Evolutionary conservation across 2,888 invertebrate genomes (phyloP).

Genomic region (Lasioglossum zephyrum): DNA sequence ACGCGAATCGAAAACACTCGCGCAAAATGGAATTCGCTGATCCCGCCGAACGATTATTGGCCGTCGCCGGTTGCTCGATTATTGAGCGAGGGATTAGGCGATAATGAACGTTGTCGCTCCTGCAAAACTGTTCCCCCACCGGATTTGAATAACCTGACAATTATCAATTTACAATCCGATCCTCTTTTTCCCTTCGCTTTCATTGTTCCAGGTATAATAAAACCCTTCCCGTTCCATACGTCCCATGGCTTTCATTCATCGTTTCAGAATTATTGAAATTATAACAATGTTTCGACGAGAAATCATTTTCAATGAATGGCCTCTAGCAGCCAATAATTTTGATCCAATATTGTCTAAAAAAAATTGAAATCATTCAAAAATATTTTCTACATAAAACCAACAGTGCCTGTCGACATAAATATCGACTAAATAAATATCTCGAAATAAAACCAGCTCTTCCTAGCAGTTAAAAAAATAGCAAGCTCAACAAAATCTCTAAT

Average conservation of each 20-base stretch:
- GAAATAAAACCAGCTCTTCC: neutral
- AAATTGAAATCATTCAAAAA: no score
- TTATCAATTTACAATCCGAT: neutral
- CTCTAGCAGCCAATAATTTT: no score
- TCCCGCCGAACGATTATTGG: constrained; percentile 33
- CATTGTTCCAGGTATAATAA: neutral
- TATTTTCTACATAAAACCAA: neutral
- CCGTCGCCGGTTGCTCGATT: constrained; percentile 31
- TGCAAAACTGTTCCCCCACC: neutral
- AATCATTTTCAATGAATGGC: neutral
- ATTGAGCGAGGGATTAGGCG: constrained; percentile 19
- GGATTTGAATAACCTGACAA: neutral
- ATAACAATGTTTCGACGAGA: no score
- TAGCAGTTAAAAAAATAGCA: no score
- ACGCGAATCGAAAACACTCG: constrained; percentile 29
- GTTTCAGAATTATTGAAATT: no score
- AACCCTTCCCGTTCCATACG: neutral
- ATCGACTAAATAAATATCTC: neutral
- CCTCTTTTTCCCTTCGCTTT: neutral
- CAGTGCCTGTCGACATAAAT: no score
- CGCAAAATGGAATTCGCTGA: constrained; percentile 49
- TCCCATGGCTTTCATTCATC: neutral
- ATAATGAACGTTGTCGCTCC: constrained; percentile 12
- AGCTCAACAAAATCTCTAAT: no score
- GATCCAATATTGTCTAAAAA: no score